Base-by-base conservation (phyloP, 2,888 invertebrate species). In the Erebia palarica region DNA sequence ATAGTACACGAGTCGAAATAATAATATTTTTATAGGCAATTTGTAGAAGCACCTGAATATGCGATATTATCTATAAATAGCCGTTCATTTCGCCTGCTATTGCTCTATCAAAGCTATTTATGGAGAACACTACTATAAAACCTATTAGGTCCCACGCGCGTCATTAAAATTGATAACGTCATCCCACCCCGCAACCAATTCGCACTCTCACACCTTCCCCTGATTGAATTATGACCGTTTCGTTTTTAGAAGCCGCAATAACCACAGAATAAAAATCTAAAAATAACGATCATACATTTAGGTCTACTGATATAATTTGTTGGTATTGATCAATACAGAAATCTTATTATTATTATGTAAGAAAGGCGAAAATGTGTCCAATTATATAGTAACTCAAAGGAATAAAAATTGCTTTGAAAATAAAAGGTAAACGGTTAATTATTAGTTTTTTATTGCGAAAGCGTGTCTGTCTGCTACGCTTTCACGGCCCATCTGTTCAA, bases 131-230 rank as follows among this genome's bases (percentile, higher is more conserved):
- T 21, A 11, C 51, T 64, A 51, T 64, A 36, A 18, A 64, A 64
- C 27, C 36, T 60, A n/a, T 55, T 42, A 18, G 61, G 16, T 44
- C 47, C 14, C 13, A 10, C 65, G 60, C 61, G 55, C 70, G 70
- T 66, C 66, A 61, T 47, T 61, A 18, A 14, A 18, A 13, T 13
- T 49, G 1, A 21, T 65, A 70, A 73, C 71, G 71, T 71, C 71
- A 71, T 47, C 13, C 55, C 58, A 58, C 60, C 71, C 70, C 71
- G 57, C 71, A 68, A 58, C 63, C 61, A 16, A 66, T 73, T 69
- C 51, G 60, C 71, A 71, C 68, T 65, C 68, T 71, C 61, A 57
- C 73, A 65, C 61, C 70, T 53, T 65, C 65, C 65, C 36, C 64
- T 61, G 67, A 70, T 70, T 70, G 44, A 49, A 70, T 73, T 65